phyloP scores from a whole-genome alignment of 2,113 vertebrate species.

The Serinus canaria region DNA sequence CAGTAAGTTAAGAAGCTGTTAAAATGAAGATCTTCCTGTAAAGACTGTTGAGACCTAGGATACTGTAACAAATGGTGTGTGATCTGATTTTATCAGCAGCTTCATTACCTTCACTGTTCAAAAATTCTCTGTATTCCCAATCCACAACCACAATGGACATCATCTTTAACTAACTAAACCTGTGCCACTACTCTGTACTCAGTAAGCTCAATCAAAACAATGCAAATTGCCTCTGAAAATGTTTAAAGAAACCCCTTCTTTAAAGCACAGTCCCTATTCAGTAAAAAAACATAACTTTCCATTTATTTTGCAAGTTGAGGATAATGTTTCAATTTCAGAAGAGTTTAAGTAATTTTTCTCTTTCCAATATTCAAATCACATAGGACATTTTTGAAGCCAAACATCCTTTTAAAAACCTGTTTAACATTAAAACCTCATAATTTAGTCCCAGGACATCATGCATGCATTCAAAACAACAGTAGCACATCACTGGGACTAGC shows the following conservation, averaged over 20 bases:
- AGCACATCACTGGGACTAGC: neutral
- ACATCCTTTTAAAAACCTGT: neutral
- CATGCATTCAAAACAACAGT: neutral
- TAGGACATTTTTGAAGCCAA: neutral
- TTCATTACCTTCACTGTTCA: neutral
- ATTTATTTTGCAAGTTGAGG: constrained; percentile 3
- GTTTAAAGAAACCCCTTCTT: neutral
- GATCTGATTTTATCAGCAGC: neutral
- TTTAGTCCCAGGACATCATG: neutral
- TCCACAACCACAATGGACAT: neutral
- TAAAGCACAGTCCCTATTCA: neutral
- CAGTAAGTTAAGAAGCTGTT: neutral
- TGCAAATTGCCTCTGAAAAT: neutral
- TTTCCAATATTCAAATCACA: neutral
- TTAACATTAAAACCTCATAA: neutral
- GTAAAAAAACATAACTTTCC: neutral
- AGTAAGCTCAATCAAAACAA: neutral
- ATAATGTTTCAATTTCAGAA: neutral
- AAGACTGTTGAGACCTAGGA: neutral
- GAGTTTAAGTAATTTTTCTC: neutral
- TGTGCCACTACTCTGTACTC: neutral
- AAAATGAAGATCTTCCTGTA: neutral
- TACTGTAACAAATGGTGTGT: neutral
- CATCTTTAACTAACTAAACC: neutral
- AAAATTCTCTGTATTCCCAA: neutral